Evolutionary conservation across 1,140 invertebrate genomes (phyloP).

Genomic region (Chrysomallon squamiferum): DNA sequence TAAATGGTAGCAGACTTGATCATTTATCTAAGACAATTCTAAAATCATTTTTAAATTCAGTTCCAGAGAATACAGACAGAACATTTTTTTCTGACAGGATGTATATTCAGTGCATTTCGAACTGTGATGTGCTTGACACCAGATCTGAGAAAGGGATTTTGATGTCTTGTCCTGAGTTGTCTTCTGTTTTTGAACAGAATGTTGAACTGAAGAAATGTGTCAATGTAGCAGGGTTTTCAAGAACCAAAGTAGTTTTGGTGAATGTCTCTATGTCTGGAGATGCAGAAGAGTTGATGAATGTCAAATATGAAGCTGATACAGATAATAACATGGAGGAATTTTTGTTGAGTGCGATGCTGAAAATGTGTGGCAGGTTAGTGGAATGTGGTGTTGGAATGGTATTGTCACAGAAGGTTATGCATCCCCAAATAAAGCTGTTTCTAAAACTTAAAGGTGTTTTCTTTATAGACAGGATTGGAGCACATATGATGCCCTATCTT

Average conservation of each 20-base stretch:
- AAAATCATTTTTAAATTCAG: constrained; percentile 13
- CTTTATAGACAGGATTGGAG: constrained; percentile 69
- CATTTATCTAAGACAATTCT: constrained; percentile 6
- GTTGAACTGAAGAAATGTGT: not conserved
- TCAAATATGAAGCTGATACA: not conserved
- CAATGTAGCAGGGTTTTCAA: not conserved
- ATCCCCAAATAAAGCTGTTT: constrained; percentile 2
- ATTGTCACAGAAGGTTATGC: constrained; percentile 1
- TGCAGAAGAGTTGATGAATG: not conserved
- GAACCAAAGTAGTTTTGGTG: constrained; percentile 14
- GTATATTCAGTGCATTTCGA: constrained; percentile 11
- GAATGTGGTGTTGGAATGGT: constrained; percentile 1
- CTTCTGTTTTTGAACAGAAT: constrained; percentile 4
- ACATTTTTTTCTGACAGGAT: constrained; percentile 13
- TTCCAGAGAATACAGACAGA: not conserved
- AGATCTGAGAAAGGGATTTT: constrained; percentile 13
- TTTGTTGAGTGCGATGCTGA: not conserved
- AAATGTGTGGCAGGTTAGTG: not conserved
- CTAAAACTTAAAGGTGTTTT: constrained; percentile 77
- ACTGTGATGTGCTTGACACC: constrained; percentile 4
- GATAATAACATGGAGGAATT: not conserved
- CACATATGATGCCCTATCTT: not conserved
- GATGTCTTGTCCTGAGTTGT: constrained; percentile 12
- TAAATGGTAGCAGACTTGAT: constrained; percentile 1
- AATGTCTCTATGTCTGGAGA: constrained; percentile 27